Base-by-base conservation (phyloP, 2,113 vertebrate genomes). In the Sylvietta virens region DNA sequence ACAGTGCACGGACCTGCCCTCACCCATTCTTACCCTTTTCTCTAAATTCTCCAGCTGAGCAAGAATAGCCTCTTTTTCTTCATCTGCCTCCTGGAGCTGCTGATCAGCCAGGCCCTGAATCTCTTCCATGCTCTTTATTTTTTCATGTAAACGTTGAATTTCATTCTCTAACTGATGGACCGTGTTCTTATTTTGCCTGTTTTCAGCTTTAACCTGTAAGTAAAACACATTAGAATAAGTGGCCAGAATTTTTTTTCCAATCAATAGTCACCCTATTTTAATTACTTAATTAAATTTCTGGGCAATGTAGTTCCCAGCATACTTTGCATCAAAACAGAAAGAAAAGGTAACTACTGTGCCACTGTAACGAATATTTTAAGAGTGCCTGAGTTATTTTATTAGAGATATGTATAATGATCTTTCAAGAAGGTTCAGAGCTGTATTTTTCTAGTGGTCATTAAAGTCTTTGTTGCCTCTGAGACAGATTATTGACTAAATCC, bases 11-110 rank as follows among this genome's bases (percentile, higher is more conserved):
- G 35, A 67, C 15, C 66, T 51, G 11, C 12, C 57, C 53, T 70
- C 54, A 35, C 7, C 45, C 70, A 40, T 65, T 60, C 86, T 84
- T 48, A 99, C 98, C 98, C 97, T 98, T 51, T 98, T 98, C 91
- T 98, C 98, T 81, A 98, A 95, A 53, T 98, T 96, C 80, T 98
- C 96, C 60, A 99, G 97, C 57, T 99, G 98, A 35, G 95, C 92
- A 35, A 98, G 97, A 76, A 99, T 97, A 31, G 87, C 90, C 65
- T 99, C 98, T 66, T 98, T 98, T 67, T 99, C 98, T 30, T 98
- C 98, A 84, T 98, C 98, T 51, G 98, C 98, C 71, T 98, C 98
- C 90, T 98, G 98, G 22, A 99, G 98, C 72, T 98, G 98, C 62
- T 98, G 98, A 66, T 98, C 97, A 57, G 98, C 97, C 86, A 98